Evolutionary conservation across 2,113 vertebrate species (phyloP), one percentile per base, ranked within the genome.

Genomic region (Sinocyclocheilus rhinocerous): DNA sequence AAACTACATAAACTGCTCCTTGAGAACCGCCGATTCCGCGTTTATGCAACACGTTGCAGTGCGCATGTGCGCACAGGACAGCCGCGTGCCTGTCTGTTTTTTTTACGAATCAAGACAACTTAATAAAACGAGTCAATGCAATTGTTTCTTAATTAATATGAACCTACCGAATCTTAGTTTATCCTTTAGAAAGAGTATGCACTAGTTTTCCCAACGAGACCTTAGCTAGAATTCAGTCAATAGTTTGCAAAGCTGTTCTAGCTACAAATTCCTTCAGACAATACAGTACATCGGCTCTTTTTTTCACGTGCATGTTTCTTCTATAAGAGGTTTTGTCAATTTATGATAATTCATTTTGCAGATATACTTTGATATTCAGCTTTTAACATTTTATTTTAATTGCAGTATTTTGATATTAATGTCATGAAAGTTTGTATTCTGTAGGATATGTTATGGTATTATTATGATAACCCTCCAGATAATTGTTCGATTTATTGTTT

Each of bases 31-130:
- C 39, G 57, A 81, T 29, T 65, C n/a, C 42, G 36, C 36, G 39
- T 48, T 81, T 81, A 48, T 9, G 4, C n/a, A 81, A 81, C 79
- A 67, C 39, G 8, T 13, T 24, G 26, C 5, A 70, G 24, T 55
- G 65, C 81, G 81, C 81, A 83, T 83, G 81, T 65, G 18, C 76
- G 10, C 48, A 18, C 6, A 5, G 48, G 24, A 77, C 8, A 16
- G 13, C 5, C 39, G 48, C 15, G 18, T 77, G 9, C 26, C 70
- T 69, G 12, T 2, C 22, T 48, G 11, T 3, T 1, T 7, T 33
- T 57, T 57, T 22, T 42, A 18, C 29, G 57, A 57, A 33, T 67
- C 13, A 63, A 33, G 12, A 2, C 15, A 33, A 33, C 26, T 3
- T 2, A 69, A 69, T 1, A 24, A 63, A 63, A 10, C n/a, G 20